Conservation (phyloP, 2,888 invertebrate genomes). For the Xestobium rufovillosum region DNA sequence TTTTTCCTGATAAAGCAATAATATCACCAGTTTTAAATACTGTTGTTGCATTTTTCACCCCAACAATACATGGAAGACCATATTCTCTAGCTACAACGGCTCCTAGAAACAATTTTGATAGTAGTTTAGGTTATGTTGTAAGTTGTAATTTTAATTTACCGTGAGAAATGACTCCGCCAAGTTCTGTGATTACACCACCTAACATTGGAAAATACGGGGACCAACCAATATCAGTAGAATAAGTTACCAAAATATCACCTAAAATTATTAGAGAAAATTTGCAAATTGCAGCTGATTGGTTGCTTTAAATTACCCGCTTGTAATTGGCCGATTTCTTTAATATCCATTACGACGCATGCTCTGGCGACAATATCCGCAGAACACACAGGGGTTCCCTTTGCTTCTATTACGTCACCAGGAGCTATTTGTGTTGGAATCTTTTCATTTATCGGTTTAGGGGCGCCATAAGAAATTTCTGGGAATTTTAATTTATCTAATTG, state of each 20-base stretch:
- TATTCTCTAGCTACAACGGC: conserved; percentile 80
- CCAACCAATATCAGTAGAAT: conserved; percentile 77
- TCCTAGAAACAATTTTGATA: conserved; percentile 43
- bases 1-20: conserved; percentile 47
- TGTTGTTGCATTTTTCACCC: conserved; percentile 59
- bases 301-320: conserved; percentile 32
- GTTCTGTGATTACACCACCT: conserved; percentile 70
- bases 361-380: conserved; percentile 59
- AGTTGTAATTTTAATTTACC: too few relatives aligned
- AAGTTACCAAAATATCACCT: conserved; percentile 71
- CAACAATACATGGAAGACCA: conserved; percentile 76
- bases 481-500: conserved; percentile 56
- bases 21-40: conserved; percentile 60
- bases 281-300: background rate
- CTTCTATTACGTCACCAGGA: conserved; percentile 15
- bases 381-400: conserved; percentile 62
- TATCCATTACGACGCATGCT: conserved; percentile 62
- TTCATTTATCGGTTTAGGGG: conserved; percentile 24
- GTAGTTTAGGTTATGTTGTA: conserved; percentile 4
- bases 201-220: conserved; percentile 76
- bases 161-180: conserved; percentile 77
- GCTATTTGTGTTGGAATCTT: conserved; percentile 14
- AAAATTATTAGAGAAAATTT: conserved; percentile 18
- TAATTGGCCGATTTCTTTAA: conserved; percentile 51
- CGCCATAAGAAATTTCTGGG: conserved; percentile 48